Base-by-base conservation (phyloP, 92 coral and sea anemone genomes). In the Zoanthus solanderi region DNA sequence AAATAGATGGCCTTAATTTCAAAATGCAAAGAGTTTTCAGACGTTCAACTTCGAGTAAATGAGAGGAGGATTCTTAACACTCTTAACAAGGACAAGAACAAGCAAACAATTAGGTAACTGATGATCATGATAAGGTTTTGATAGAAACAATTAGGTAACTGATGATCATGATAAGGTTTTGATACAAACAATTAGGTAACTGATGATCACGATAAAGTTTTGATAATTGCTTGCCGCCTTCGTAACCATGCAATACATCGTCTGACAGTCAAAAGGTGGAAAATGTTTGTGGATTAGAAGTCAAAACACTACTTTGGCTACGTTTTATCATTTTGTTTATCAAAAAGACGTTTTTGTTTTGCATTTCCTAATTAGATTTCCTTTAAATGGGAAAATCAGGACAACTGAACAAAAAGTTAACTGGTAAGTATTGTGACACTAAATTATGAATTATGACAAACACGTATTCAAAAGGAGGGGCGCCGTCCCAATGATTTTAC, bases 21-120 rank as follows among this genome's bases (percentile, higher is more conserved):
- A n/a, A 94, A 97, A 69, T 97, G 97, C 86, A 95, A 94, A 72
- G 99, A 97, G 83, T 97, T 97, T 75, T 91, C 93, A 61, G 99
- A 97, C 71, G 93, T 94, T 17, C 95, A 97, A 92, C 90, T 97
- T 46, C 92, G 99, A 31, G 79, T 91, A 61, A 97, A 86, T 60
- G 99, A 97, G 74, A 97, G 94, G 79, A 77, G 93, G 78, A 90
- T 84, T 29, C 99, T 97, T 23, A 97, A 97, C 87, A 85, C 87
- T 18, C 94, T 97, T 16, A 97, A 97, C 92, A 97, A 95, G 87
- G 98, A 97, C 96, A 97, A 95, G 87, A 91, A 88, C 85, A 94
- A 91, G 88, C 85, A 82, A 76, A 97, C 98, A 29, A 91, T 97
- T 56, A 94, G 99, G 99, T 97, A 72, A 67, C 34, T 72, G 68